Evolutionary conservation across 2,797 vertebrate genomes (phyloP), one percentile per base, ranked within the genome.

Genomic region (Pempheris klunzingeri): DNA sequence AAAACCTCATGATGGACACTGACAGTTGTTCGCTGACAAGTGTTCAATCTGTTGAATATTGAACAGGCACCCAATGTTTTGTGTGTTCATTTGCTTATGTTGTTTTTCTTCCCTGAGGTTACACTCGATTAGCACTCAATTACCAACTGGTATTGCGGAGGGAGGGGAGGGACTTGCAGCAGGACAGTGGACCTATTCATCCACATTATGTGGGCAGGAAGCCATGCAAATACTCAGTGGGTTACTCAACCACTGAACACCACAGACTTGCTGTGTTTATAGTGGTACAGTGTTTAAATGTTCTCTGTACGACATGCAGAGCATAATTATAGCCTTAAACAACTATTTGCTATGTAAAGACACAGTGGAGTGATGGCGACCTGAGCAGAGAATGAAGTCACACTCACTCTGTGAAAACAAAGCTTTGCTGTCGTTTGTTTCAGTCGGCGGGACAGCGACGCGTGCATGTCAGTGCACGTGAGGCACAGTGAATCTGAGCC

Each of bases 121-220:
- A 75, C 57, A 78, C 87, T 87, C 67, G 74, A 88, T 91, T 89
- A 89, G 77, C 76, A 69, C 85, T 88, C 79, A 88, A 82, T 90
- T 88, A 86, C 76, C 78, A 55, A 44, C 71, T 85, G 59, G 76
- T 72, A 85, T 63, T 80, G 76, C 70, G 59, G 68, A 50, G 62
- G 65, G 71, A 84, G 61, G 32, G 65, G 41, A 55, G 55, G 58
- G 69, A 74, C 61, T 66, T 86, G 60, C 70, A 81, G 78, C 44
- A 69, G 79, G 80, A 90, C 87, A 88, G 82, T 76, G 67, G 65
- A 64, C 65, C 67, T 77, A 87, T 92, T 91, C 87, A 90, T 88
- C 62, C 72, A 71, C 57, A 5, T 46, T 76, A 77, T 80, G 55
- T 62, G 77, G 75, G 84, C 82, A 89, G 55, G 44, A 70, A 64